These are phyloP conservation scores for Metopolophium dirhodum DNA, from an alignment of 1,140 invertebrate genomes.

Conservation along the genomic window DNA sequence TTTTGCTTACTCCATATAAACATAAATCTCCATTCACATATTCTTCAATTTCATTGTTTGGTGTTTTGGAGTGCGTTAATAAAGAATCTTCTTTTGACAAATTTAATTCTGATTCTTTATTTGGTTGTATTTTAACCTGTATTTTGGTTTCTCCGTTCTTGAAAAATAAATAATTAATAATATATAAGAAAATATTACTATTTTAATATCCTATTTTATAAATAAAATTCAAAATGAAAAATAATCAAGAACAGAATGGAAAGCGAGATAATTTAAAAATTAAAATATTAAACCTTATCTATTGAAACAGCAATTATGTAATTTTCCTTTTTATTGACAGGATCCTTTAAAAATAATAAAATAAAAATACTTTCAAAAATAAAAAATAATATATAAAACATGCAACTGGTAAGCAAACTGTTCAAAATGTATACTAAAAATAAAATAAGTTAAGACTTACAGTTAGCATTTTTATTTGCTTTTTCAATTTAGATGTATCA, in stretches of 20 bases:
- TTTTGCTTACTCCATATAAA: slow-evolving; percentile 38
- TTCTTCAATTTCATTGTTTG: slow-evolving; percentile 46
- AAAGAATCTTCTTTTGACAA: slow-evolving; percentile 30
- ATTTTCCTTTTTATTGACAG: slow-evolving; percentile 49
- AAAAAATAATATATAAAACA: slow-evolving; percentile 6
- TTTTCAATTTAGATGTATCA: slow-evolving; percentile 40
- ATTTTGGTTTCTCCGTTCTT: slow-evolving; percentile 70
- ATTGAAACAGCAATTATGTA: slow-evolving; percentile 47
- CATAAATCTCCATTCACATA: slow-evolving; percentile 40
- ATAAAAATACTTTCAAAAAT: slow-evolving; percentile 19
- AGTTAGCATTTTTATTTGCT: slow-evolving; percentile 18
- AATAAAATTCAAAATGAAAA: background rate
- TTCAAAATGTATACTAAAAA: background rate
- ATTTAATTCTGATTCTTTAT: background rate
- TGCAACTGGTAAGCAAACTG: background rate
- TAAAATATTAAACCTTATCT: slow-evolving; percentile 50
- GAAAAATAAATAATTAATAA: slow-evolving; percentile 24
- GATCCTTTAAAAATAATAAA: slow-evolving; percentile 53
- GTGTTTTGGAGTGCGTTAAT: slow-evolving; percentile 11
- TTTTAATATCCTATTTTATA: background rate
- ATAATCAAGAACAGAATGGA: background rate
- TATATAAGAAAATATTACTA: background rate
- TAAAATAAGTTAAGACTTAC: background rate
- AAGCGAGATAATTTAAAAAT: background rate
- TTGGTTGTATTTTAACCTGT: slow-evolving; percentile 71